phyloP scores from a whole-genome alignment of 2,113 vertebrate genomes.

The Collichthys lucidus region DNA sequence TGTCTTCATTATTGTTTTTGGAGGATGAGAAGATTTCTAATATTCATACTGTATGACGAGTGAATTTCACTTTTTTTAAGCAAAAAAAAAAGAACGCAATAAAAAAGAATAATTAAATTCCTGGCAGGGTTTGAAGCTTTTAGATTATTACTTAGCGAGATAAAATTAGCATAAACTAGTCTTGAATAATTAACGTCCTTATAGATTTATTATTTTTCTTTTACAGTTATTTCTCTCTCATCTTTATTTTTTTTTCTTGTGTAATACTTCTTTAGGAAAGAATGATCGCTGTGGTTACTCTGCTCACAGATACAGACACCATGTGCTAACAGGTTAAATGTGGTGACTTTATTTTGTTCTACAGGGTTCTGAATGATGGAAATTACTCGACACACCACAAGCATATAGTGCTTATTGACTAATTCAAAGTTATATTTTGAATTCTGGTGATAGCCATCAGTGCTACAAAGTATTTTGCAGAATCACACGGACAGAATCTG shows the following conservation, averaged over 20 bases:
- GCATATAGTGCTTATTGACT: too few relatives aligned
- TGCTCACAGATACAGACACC: background rate
- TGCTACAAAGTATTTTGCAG: background rate
- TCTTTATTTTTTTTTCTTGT: too few relatives aligned
- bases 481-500: background rate
- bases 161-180: background rate
- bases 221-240: background rate
- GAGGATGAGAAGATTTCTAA: too few relatives aligned
- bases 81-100: too few relatives aligned
- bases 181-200: background rate
- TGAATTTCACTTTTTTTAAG: too few relatives aligned
- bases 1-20: too few relatives aligned
- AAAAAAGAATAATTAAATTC: too few relatives aligned
- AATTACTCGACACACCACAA: background rate
- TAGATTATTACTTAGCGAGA: background rate
- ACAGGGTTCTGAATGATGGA: background rate
- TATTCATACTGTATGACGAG: too few relatives aligned
- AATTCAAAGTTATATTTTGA: background rate
- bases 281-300: background rate
- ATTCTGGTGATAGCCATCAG: background rate
- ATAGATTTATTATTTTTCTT: background rate
- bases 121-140: background rate
- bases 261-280: background rate
- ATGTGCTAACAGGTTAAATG: too few relatives aligned
- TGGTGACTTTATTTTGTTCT: background rate